Evolutionary conservation across 2,113 vertebrate species (phyloP).

Genomic region (Siniperca knerii): DNA sequence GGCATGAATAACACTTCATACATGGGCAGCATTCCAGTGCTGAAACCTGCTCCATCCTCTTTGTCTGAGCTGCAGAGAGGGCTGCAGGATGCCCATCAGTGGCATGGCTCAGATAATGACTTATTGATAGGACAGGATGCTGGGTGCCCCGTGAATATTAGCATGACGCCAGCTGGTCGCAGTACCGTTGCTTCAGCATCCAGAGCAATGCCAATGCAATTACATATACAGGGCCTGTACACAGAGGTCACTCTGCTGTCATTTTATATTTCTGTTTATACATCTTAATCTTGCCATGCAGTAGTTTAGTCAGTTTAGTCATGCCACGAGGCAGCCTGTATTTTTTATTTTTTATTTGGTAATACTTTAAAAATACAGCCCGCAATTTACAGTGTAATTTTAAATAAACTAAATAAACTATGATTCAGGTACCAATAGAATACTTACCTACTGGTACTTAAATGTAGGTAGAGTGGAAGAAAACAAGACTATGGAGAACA

Average conservation of each 20-base stretch:
- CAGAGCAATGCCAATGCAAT: conserved; percentile 47
- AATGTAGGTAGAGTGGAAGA: neutral
- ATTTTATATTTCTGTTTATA: neutral
- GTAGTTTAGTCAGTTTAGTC: neutral
- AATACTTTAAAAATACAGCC: neutral
- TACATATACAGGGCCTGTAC: conserved; percentile 32
- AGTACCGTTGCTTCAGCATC: conserved; percentile 53
- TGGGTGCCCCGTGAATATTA: conserved; percentile 84
- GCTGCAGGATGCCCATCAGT: conserved; percentile 73
- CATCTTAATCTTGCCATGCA: neutral
- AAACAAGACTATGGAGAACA: neutral
- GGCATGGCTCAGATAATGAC: conserved; percentile 91
- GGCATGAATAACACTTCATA: conserved; percentile 60
- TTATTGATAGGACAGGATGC: conserved; percentile 92
- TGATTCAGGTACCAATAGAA: neutral
- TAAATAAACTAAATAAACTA: too few relatives aligned
- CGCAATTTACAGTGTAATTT: neutral
- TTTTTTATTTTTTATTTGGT: neutral
- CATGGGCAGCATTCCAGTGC: conserved; percentile 50
- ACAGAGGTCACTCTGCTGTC: conserved; percentile 2
- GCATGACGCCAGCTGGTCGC: conserved; percentile 85
- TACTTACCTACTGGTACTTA: neutral
- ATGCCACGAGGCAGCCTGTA: neutral
- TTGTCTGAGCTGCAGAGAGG: conserved; percentile 54
- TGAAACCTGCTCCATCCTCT: conserved; percentile 33